Evolutionary conservation across 2,888 invertebrate species (phyloP).

Genomic region (Pantelozetes paolii): DNA sequence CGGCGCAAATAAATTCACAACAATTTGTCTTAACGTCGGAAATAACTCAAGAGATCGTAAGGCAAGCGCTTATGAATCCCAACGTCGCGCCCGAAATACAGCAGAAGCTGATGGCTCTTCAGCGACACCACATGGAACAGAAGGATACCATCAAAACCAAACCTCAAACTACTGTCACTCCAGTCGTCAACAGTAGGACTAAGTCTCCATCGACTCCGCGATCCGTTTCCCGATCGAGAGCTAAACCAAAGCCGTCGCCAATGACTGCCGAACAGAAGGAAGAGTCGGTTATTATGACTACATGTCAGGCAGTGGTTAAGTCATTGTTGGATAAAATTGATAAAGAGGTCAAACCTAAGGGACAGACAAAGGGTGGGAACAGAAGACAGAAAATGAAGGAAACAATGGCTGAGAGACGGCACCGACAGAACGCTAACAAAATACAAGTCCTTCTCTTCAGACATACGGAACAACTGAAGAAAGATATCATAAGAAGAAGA

Average conservation of each 20-base stretch:
- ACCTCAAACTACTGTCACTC: neutral
- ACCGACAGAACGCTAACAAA: constrained; percentile 2
- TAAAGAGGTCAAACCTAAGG: constrained; percentile 50
- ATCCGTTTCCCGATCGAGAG: constrained; percentile 39
- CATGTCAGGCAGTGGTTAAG: constrained; percentile 51
- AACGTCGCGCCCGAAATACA: constrained; percentile 87
- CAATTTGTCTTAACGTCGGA: constrained; percentile 84
- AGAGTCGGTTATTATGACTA: constrained; percentile 49
- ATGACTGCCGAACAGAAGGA: constrained; percentile 49
- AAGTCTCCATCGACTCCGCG: constrained; percentile 28
- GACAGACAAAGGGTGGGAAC: neutral
- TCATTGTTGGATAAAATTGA: constrained; percentile 54
- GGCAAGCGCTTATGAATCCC: constrained; percentile 76
- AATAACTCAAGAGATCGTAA: constrained; percentile 89
- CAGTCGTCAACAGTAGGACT: neutral
- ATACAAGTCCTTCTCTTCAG: constrained; percentile 55
- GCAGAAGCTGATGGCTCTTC: constrained; percentile 80
- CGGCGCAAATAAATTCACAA: constrained; percentile 50
- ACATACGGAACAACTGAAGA: constrained; percentile 70
- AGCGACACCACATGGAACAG: constrained; percentile 68
- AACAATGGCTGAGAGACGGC: constrained; percentile 49
- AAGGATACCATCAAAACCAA: constrained; percentile 1
- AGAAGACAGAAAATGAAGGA: constrained; percentile 47
- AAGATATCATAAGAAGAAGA: constrained; percentile 85
- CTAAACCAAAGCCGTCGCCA: constrained; percentile 40